A percentile compares a stretch with the other conserved stretches of the same genome.
phyloP scores from a whole-genome alignment of 2,797 vertebrate species.

The Acridotheres tristis region DNA sequence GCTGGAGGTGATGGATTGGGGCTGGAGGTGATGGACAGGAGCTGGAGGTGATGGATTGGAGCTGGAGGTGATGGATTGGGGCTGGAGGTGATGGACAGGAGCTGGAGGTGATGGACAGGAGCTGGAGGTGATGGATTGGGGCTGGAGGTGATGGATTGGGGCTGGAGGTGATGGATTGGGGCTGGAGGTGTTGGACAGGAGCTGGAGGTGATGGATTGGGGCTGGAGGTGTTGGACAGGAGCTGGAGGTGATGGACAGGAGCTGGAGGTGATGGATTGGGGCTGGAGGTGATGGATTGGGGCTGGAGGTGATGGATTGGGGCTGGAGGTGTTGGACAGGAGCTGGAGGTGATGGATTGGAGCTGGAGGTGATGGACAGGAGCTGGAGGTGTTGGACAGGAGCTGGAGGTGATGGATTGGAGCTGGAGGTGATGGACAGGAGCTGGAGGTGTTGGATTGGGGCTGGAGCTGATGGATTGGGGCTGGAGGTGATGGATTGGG shows the following conservation, averaged over 20 bases:
- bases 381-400: too few species aligned
- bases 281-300: neutral
- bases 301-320: neutral
- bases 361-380: neutral
- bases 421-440: neutral
- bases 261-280: rapidly evolving
- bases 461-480: too few species aligned
- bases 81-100: too few species aligned
- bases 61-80: neutral
- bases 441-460: neutral
- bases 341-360: too few species aligned
- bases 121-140: rapidly evolving
- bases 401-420: rapidly evolving
- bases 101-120: too few species aligned
- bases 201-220: too few species aligned
- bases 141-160: neutral
- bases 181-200: too few species aligned
- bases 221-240: neutral
- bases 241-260: too few species aligned
- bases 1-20: neutral
- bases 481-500: neutral
- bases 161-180: neutral
- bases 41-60: too few species aligned
- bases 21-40: neutral
- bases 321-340: too few species aligned